Evolutionary conservation across 2,113 vertebrate species (phyloP).

Genomic region (Hyperopisus bebe): DNA sequence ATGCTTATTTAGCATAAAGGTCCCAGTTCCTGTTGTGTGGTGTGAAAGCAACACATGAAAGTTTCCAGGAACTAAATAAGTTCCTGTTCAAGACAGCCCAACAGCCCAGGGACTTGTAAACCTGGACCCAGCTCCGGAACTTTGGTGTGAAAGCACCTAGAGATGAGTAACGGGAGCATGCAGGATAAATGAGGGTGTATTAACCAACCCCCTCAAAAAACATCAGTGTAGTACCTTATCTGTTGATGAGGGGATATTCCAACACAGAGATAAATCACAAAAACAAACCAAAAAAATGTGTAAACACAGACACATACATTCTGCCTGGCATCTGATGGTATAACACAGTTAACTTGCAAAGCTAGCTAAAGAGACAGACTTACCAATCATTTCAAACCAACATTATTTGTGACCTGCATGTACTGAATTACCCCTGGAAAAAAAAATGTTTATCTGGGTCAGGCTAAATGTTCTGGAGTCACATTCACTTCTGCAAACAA

Average conservation of each 20-base stretch:
- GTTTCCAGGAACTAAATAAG: neutral
- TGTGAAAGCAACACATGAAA: neutral
- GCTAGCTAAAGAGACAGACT: neutral
- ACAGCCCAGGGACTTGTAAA: neutral
- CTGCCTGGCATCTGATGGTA: neutral
- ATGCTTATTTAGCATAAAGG: neutral
- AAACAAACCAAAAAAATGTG: neutral
- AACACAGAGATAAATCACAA: neutral
- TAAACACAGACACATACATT: neutral
- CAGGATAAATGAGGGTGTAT: neutral
- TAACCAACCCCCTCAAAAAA: neutral
- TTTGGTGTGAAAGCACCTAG: neutral
- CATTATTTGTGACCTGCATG: neutral
- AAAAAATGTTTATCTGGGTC: neutral
- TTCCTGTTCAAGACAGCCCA: neutral
- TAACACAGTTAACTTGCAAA: neutral
- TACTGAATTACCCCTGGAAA: neutral
- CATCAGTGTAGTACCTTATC: neutral
- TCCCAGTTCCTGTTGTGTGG: neutral
- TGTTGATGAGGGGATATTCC: neutral
- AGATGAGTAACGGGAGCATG: neutral
- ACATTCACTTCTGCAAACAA: neutral
- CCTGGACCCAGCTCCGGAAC: neutral
- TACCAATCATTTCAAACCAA: neutral
- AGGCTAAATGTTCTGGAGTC: neutral